A percentile compares a stretch with the other conserved stretches of the same genome.
phyloP scores from a whole-genome alignment of 2,888 invertebrate genomes.

The Tyria jacobaeae region DNA sequence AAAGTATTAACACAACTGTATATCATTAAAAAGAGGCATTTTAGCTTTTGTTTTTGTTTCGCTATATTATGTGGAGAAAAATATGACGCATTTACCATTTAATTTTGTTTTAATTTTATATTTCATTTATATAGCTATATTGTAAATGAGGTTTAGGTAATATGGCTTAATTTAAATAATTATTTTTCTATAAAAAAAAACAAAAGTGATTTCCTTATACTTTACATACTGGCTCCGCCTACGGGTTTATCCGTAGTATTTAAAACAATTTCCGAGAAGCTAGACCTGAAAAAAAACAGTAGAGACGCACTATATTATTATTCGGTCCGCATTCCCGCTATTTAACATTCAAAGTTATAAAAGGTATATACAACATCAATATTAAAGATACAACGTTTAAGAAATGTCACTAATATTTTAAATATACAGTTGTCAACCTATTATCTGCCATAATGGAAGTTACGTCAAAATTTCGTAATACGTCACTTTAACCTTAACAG shows the following conservation, averaged over 20 bases:
- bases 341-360: not conserved
- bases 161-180: not conserved
- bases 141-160: not conserved
- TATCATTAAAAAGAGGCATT: not conserved
- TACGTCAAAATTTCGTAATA: not conserved
- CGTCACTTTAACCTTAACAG: not conserved
- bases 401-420: not conserved
- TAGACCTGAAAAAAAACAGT: too few relatives aligned
- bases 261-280: too few relatives aligned
- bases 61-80: not conserved
- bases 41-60: not conserved
- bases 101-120: not conserved
- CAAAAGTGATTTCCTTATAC: not conserved
- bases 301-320: too few relatives aligned
- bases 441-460: not conserved
- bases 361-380: not conserved
- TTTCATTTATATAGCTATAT: too few relatives aligned
- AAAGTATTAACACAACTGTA: not conserved
- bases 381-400: not conserved
- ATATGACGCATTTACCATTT: not conserved
- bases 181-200: not conserved
- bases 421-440: not conserved
- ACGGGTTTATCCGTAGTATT: not conserved
- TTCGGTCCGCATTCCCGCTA: too few relatives aligned
- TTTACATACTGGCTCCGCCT: too few relatives aligned